Evolutionary conservation across 2,113 vertebrate genomes (phyloP).

Genomic region (Toxostoma redivivum): DNA sequence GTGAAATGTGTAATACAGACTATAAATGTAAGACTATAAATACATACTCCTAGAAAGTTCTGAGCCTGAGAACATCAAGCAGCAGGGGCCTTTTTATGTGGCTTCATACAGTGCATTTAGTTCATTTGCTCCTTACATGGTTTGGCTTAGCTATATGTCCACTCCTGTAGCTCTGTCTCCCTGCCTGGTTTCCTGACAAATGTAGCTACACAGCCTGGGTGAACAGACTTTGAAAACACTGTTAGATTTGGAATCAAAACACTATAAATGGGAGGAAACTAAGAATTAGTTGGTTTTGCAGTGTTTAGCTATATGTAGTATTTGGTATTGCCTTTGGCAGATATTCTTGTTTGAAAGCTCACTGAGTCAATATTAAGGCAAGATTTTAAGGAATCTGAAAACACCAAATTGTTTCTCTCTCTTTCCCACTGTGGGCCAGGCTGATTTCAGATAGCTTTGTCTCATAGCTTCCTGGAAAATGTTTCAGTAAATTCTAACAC

Average conservation of each 20-base stretch:
- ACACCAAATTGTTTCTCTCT: background rate
- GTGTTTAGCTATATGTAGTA: background rate
- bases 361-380: background rate
- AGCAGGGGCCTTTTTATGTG: conserved; percentile 34
- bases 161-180: background rate
- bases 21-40: conserved; percentile 34
- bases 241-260: conserved; percentile 19
- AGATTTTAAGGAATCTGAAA: conserved; percentile 32
- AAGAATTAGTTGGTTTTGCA: conserved; percentile 19
- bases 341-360: background rate
- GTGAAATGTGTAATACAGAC: background rate
- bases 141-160: background rate
- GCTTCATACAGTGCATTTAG: background rate
- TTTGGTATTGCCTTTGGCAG: conserved; percentile 38
- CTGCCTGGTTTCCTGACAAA: conserved; percentile 21
- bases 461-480: background rate
- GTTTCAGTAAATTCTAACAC: background rate
- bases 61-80: conserved; percentile 11
- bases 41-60: conserved; percentile 27
- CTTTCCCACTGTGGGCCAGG: background rate
- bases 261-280: background rate
- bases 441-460: background rate
- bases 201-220: background rate
- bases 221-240: background rate
- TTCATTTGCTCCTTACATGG: background rate